Evolutionary conservation across 2,113 vertebrate genomes (phyloP).

Genomic region (Chiloscyllium plagiosum): DNA sequence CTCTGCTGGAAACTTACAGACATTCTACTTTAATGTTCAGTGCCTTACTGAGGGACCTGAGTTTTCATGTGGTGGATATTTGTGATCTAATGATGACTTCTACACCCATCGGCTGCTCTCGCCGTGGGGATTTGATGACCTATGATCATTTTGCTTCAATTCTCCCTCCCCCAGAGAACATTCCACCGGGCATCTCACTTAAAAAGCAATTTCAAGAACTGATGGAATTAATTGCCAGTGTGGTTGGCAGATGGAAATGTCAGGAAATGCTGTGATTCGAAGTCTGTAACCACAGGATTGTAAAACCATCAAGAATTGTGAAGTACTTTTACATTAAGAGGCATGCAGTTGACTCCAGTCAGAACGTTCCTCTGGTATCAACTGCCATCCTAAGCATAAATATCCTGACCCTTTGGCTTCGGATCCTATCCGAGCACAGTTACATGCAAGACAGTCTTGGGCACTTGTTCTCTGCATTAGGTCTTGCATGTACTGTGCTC

Average conservation of each 20-base stretch:
- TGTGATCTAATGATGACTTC: background rate
- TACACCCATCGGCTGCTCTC: background rate
- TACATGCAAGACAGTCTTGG: background rate
- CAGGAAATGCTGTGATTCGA: background rate
- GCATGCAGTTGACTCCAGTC: background rate
- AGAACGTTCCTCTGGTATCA: background rate
- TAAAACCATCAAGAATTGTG: background rate
- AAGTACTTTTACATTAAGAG: background rate
- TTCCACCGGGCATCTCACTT: background rate
- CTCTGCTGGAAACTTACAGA: background rate
- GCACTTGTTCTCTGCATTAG: background rate
- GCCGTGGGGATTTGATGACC: background rate
- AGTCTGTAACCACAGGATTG: background rate
- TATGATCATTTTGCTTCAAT: background rate
- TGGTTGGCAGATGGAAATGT: background rate
- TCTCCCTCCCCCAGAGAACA: background rate
- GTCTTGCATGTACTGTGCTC: too few species aligned
- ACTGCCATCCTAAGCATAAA: background rate
- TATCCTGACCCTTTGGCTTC: background rate
- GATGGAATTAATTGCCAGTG: slow-evolving; percentile 24
- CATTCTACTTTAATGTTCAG: background rate
- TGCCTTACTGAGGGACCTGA: background rate
- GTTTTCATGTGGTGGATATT: background rate
- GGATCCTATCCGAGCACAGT: background rate
- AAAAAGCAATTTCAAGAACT: slow-evolving; percentile 18